phyloP scores from a whole-genome alignment of 2,888 invertebrate species.

The Portevinia maculata region DNA sequence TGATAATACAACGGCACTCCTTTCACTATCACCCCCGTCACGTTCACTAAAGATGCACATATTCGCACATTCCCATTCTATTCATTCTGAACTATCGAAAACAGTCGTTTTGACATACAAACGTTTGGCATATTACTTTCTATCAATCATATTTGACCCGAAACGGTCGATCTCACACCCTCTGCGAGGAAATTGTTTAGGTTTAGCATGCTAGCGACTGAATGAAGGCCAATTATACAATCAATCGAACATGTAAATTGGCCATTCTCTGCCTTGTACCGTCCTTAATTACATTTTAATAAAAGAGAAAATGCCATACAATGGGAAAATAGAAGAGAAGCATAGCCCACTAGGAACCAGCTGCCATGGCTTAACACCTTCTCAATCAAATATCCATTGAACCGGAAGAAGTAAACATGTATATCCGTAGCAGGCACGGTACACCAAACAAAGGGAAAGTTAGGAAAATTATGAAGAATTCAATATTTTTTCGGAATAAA shows the following conservation, averaged over 20 bases:
- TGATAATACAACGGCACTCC: background rate
- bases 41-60: conserved; percentile 13
- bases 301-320: conserved; percentile 34
- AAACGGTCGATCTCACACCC: background rate
- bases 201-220: conserved; percentile 2
- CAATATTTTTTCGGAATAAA: conserved; percentile 30
- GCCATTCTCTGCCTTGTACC: conserved; percentile 31
- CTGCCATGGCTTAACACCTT: conserved; percentile 65
- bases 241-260: conserved; percentile 72
- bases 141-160: conserved; percentile 60
- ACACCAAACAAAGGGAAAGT: background rate
- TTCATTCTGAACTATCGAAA: conserved; percentile 10
- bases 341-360: conserved; percentile 39
- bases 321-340: conserved; percentile 4
- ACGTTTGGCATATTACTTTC: conserved; percentile 51
- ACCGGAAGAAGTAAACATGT: conserved; percentile 63
- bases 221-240: conserved; percentile 67
- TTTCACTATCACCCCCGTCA: conserved; percentile 5
- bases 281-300: conserved; percentile 66
- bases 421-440: background rate
- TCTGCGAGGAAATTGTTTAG: background rate
- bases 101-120: conserved; percentile 16
- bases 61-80: conserved; percentile 34
- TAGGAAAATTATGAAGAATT: conserved; percentile 38
- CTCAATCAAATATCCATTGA: conserved; percentile 70